Base-by-base conservation (phyloP, 2,113 vertebrate species). In the Apeltes quadracus region DNA sequence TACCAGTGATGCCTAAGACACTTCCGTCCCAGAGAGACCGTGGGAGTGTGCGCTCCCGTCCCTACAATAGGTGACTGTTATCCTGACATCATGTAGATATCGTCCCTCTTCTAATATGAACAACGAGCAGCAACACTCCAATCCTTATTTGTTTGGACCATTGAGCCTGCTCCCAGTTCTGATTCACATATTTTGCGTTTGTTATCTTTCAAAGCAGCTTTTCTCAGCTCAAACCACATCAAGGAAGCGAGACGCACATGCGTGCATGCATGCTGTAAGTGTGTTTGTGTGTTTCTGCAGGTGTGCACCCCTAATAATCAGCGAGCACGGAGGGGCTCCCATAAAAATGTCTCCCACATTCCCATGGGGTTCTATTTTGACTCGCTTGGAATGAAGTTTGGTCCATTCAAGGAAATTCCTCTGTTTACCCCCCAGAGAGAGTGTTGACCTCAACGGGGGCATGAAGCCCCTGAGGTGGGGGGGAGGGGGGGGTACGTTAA, bases 1-100 rank as follows among this genome's bases (percentile, higher is more conserved):
- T 82, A 13, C 69, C 66, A 78, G 72, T 66, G 76, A 88, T 78
- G 86, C 84, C 72, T 85, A 68, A 82, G 83, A 81, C 82, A 61
- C 68, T 75, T 13, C 38, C 53, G 39, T 83, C 84, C 88, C 87
- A 29, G 23, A 57, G 86, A 71, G 63, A 34, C 69, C 82, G 84
- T 78, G 79, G 72, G 75, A 74, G 85, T 67, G 82, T 78, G 71
- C 50, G 2, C 81, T 61, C 59, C 41, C 46, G 53, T 80, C 69
- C 59, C 48, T 2, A 68, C 78, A 77, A 59, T 73, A 25, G 78
- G 61, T 69, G 62, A 81, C 72, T 64, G 57, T 76, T 85, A 83
- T 80, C 73, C 81, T 44, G 0, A 61, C 80, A n/a, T 16, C 16
- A 63, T 56, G 72, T 63, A 27, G 62, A 67, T 36, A 36, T 14